Conservation (phyloP, 2,113 vertebrate genomes). For the Oplegnathus fasciatus region DNA sequence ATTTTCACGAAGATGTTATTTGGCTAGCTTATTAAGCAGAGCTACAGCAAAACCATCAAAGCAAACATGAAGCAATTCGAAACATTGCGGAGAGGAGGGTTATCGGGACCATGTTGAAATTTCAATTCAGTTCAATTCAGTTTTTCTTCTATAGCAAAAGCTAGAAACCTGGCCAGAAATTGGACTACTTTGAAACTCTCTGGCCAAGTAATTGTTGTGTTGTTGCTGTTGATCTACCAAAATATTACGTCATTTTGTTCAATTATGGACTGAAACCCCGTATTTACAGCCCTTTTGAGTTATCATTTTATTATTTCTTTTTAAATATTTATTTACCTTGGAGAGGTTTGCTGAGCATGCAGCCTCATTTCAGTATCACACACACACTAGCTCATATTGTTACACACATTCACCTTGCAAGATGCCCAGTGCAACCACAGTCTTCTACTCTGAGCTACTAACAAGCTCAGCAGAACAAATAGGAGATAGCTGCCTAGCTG, state of each 20-base stretch:
- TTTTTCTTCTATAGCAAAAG: neutral
- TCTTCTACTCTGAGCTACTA: neutral
- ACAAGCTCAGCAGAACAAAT: slow-evolving; percentile 8
- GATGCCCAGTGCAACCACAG: neutral
- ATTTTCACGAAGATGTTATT: neutral
- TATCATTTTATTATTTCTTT: slow-evolving; percentile 7
- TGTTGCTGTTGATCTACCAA: slow-evolving; percentile 2
- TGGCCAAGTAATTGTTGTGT: neutral
- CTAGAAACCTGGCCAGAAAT: neutral
- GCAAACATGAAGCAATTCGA: neutral
- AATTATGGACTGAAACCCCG: neutral
- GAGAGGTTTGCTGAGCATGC: slow-evolving; percentile 29
- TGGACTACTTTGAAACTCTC: neutral
- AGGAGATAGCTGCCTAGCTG: neutral
- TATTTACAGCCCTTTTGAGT: neutral
- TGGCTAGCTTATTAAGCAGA: neutral
- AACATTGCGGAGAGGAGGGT: neutral
- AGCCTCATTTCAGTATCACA: neutral
- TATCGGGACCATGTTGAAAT: neutral
- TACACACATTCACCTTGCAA: slow-evolving; percentile 1
- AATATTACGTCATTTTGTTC: neutral
- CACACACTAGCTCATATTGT: neutral
- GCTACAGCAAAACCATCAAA: neutral
- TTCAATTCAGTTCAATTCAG: neutral
- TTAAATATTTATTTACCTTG: slow-evolving; percentile 1